Base-by-base conservation (phyloP, 2,113 vertebrate species). In the Ellobius talpinus region DNA sequence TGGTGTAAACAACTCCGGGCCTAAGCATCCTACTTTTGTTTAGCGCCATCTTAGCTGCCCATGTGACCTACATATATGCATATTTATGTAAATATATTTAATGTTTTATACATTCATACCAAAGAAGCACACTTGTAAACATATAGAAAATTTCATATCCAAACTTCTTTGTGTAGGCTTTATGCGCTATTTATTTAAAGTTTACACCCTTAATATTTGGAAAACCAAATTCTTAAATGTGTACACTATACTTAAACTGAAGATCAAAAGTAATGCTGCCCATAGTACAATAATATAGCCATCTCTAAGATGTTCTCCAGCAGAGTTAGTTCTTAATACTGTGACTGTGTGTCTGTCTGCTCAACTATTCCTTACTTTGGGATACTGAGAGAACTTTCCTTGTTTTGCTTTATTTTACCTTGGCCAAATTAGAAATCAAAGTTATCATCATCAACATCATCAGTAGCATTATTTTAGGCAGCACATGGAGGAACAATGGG, bases 21-120 rank as follows among this genome's bases (percentile, higher is more conserved):
- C 58, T 6, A 7, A 5, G 1, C 1, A 6, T 58, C 5, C 0
- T 19, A 58, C 58, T 7, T 58, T 58, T 6, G 13, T 21, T 19
- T 6, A 58, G 58, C 6, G 0, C 58, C 6, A 58, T 21, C 19
- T 21, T 21, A 19, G 58, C 58, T 58, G 6, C 58, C 58, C 58
- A 21, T 58, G 58, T 58, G 19, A 19, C 58, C 19, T 7, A 58
- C 58, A 58, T 58, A 21, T n/a, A 19, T 45, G 1, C 12, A 52
- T 68, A 17, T 16, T 31, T 16, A 63, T 23, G 13, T 65, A 42
- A 65, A 21, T 17, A 24, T 26, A 58, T 13, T 55, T 68, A 85
- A 33, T n/a, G 4, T 65, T 87, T 47, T 52, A 52, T 47, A 33
- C 9, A 66, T 33, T 47, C 50, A 23, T 16, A 74, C 6, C 21